These are phyloP conservation scores for Cyclopterus lumpus DNA, from an alignment of 2,797 vertebrate species.

Conservation along the genomic window DNA sequence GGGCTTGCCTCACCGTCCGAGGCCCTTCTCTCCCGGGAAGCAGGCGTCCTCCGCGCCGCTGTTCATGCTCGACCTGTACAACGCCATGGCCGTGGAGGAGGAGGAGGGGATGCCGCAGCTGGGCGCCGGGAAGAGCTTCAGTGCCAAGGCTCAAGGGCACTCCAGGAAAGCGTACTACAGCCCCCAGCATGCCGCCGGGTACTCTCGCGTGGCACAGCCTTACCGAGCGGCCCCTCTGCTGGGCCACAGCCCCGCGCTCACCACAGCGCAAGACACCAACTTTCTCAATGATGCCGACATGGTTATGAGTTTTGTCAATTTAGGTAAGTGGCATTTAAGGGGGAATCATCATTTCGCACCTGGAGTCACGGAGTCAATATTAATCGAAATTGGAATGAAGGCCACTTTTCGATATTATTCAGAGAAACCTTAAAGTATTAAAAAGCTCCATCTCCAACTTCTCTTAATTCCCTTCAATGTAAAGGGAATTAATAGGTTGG, in stretches of 20 bases:
- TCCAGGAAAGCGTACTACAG: constrained; percentile 87
- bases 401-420: background rate
- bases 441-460: background rate
- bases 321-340: constrained; percentile 87
- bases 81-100: constrained; percentile 97
- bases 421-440: background rate
- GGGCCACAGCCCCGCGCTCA: constrained; percentile 92
- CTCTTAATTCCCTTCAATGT: background rate
- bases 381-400: background rate
- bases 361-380: background rate
- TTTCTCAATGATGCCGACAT: constrained; percentile 99
- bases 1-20: constrained; percentile 96
- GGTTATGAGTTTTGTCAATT: constrained; percentile 99
- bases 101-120: constrained; percentile 84
- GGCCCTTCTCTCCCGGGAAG: constrained; percentile 97
- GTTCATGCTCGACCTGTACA: constrained; percentile 99
- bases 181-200: constrained; percentile 85
- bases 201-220: constrained; percentile 89
- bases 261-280: constrained; percentile 92
- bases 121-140: constrained; percentile 83
- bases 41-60: constrained; percentile 97
- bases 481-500: background rate
- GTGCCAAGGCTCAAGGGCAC: constrained; percentile 84
- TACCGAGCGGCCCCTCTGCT: constrained; percentile 88
- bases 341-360: rapidly evolving